phyloP scores from a whole-genome alignment of 2,888 invertebrate species.

The Yponomeuta cagnagella region DNA sequence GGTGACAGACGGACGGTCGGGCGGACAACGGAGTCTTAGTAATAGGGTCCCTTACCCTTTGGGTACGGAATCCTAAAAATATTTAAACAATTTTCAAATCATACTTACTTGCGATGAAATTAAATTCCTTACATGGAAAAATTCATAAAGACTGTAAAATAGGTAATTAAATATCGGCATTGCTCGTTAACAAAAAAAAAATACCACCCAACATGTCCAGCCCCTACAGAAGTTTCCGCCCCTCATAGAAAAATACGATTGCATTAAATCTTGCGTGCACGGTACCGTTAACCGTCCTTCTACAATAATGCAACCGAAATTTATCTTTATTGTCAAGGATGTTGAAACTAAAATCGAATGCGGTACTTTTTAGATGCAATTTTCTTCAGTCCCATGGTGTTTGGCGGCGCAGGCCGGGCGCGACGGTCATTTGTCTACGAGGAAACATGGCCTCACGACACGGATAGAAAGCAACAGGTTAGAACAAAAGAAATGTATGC shows the following conservation, averaged over 20 bases:
- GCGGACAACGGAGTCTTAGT: no score
- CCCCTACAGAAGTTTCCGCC: background rate
- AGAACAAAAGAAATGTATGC: conserved; percentile 9
- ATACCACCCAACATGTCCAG: background rate
- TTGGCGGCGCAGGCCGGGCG: conserved; percentile 15
- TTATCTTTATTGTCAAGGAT: background rate
- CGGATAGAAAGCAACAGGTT: conserved; percentile 20
- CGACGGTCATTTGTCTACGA: conserved; percentile 20
- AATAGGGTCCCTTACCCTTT: no score
- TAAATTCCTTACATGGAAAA: no score
- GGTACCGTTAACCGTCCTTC: conserved; percentile 14
- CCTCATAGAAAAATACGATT: conserved; percentile 18
- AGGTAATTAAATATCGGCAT: background rate
- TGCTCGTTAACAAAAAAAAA: background rate
- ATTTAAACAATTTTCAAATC: no score
- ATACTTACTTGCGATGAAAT: no score
- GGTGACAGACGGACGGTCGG: no score
- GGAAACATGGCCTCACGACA: conserved; percentile 10
- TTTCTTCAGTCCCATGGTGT: conserved; percentile 5
- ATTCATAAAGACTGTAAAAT: no score
- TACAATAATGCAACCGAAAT: conserved; percentile 4
- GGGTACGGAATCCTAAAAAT: no score
- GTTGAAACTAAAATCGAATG: background rate
- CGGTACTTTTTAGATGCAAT: background rate
- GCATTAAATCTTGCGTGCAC: conserved; percentile 20